phyloP scores from a whole-genome alignment of 2,888 invertebrate species.

The Aspidiotus rigidus region DNA sequence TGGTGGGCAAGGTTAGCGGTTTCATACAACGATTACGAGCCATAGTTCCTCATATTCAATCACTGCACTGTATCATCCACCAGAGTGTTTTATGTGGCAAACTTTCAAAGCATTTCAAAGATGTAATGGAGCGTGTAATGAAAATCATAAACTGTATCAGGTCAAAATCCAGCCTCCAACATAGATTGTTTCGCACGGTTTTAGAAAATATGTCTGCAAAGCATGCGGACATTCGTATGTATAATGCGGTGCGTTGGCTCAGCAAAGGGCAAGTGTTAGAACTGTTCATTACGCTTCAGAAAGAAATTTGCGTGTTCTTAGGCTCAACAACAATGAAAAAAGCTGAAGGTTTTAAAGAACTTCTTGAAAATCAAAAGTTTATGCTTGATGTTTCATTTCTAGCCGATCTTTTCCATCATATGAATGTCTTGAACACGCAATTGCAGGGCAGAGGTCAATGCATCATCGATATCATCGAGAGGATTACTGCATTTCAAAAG shows the following conservation, averaged over 20 bases:
- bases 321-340: not conserved
- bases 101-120: not conserved
- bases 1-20: not conserved
- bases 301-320: not conserved
- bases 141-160: not conserved
- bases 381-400: not conserved
- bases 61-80: not conserved
- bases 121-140: not conserved
- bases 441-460: not conserved
- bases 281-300: not conserved
- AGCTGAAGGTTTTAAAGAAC: not conserved
- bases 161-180: not conserved
- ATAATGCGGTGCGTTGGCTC: too few species aligned
- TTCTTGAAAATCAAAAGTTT: not conserved
- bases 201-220: not conserved
- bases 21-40: not conserved
- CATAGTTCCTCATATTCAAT: not conserved
- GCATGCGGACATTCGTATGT: not conserved
- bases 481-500: not conserved
- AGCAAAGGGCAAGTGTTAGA: not conserved
- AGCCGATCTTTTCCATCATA: too few species aligned
- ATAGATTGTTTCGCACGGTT: too few species aligned
- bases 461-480: not conserved
- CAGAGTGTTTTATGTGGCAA: not conserved
- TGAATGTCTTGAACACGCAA: not conserved